Base-by-base conservation (phyloP, 2,113 vertebrate species). In the Eupsittula cactorum region DNA sequence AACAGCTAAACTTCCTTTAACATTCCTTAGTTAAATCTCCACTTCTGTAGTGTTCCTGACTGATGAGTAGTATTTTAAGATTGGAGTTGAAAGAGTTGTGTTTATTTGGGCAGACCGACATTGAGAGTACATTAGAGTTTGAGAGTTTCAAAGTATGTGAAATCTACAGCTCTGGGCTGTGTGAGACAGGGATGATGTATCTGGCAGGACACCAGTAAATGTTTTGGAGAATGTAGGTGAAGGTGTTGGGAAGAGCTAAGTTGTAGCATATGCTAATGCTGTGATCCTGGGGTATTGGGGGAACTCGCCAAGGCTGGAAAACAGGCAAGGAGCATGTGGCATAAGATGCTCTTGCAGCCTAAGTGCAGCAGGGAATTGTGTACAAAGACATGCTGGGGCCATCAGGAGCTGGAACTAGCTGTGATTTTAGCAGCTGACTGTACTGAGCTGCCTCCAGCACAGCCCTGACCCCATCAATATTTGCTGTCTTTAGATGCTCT, bases 1-100 rank as follows among this genome's bases (percentile, higher is more conserved):
- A 62, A 35, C 23, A 42, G 3, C 31, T 76, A 4, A 24, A 59
- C 18, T 9, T 31, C n/a, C 41, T 31, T 42, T 2, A 16, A 8
- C 16, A 67, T 50, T 24, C 35, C 29, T 37, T 25, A 25, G 9
- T 29, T 59, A 39, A 44, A 24, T 53, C 5, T 39, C 4, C 27
- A 57, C 4, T 33, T 52, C 33, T 35, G 60, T 28, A 79, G 19
- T 7, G 0, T 10, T 46, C 46, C 70, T 59, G 75, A n/a, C 8
- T 20, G 47, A 8, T 0, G 1, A 41, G 25, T 4, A 9, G 16
- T 3, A 11, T 39, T 62, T 9, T 5, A 27, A 44, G 53, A 3
- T 1, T 27, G 41, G 15, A 42, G 29, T 15, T 69, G 63, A 8
- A 13, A 15, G 70, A 35, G 55, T 7, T 16, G 33, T 18, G 41